Percentiles rank a stretch among this genome's conserved stretches.
Evolutionary conservation across 1,140 invertebrate species (phyloP).

Genomic region (Trypoxylus dichotomus): DNA sequence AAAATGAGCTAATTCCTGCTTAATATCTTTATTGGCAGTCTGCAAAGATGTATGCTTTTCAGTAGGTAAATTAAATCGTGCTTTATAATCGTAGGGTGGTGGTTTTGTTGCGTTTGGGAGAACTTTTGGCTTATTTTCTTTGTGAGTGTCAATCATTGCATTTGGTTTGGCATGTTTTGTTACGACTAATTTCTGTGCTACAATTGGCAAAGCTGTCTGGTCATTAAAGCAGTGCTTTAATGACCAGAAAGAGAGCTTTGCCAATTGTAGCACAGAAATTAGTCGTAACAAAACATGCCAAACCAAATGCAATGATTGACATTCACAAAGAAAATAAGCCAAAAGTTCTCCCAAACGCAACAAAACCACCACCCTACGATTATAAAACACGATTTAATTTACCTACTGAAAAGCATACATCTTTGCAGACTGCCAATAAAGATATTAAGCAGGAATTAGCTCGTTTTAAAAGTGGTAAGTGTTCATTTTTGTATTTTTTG

Average conservation of each 20-base stretch:
- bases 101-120: not conserved
- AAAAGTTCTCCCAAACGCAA: not conserved
- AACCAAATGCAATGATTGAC: not conserved
- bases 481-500: not conserved
- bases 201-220: not conserved
- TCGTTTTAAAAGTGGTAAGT: constrained; percentile 25
- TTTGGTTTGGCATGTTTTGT: not conserved
- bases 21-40: not conserved
- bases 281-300: not conserved
- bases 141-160: not conserved
- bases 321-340: not conserved
- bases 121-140: not conserved
- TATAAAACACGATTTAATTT: constrained; percentile 33
- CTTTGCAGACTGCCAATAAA: not conserved
- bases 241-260: not conserved
- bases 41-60: constrained; percentile 8
- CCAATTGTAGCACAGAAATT: not conserved
- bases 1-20: constrained; percentile 30
- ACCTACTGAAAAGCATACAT: not conserved
- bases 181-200: too few species aligned
- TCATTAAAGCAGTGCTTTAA: not conserved
- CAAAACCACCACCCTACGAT: constrained; percentile 23
- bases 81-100: constrained; percentile 32
- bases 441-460: constrained; percentile 24
- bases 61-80: constrained; percentile 24